Evolutionary conservation across 2,113 vertebrate genomes (phyloP).

Genomic region (Riparia riparia): DNA sequence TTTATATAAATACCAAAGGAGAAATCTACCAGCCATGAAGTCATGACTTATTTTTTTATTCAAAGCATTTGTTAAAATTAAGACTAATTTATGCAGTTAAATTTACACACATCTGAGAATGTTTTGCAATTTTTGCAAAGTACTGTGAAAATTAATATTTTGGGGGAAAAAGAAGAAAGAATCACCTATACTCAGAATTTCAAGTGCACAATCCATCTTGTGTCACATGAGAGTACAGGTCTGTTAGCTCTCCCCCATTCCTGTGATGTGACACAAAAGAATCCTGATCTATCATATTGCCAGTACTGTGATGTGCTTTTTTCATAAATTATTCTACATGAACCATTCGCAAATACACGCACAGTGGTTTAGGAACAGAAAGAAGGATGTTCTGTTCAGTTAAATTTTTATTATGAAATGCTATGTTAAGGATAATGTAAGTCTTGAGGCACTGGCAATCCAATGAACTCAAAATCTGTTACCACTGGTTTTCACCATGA

Average conservation of each 20-base stretch:
- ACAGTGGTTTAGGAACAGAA: neutral
- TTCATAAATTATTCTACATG: neutral
- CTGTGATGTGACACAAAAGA: neutral
- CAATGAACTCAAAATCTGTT: neutral
- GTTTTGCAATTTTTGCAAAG: neutral
- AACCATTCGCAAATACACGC: neutral
- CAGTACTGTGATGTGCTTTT: neutral
- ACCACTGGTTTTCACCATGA: neutral
- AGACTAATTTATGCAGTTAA: neutral
- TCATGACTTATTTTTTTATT: neutral
- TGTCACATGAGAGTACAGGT: neutral
- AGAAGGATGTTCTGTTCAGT: neutral
- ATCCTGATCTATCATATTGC: neutral
- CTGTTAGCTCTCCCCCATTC: neutral
- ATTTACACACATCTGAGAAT: neutral
- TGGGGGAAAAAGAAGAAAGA: neutral
- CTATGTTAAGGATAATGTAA: neutral
- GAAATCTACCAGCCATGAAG: neutral
- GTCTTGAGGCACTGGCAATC: fast-evolving
- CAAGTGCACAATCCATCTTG: too few relatives aligned
- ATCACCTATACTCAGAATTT: neutral
- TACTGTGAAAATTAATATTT: neutral
- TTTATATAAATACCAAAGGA: neutral
- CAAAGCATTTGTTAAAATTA: neutral
- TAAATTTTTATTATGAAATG: neutral